These are phyloP conservation scores for Tipula vernalis DNA, from an alignment of 2,888 invertebrate genomes.

Conservation along the genomic window DNA sequence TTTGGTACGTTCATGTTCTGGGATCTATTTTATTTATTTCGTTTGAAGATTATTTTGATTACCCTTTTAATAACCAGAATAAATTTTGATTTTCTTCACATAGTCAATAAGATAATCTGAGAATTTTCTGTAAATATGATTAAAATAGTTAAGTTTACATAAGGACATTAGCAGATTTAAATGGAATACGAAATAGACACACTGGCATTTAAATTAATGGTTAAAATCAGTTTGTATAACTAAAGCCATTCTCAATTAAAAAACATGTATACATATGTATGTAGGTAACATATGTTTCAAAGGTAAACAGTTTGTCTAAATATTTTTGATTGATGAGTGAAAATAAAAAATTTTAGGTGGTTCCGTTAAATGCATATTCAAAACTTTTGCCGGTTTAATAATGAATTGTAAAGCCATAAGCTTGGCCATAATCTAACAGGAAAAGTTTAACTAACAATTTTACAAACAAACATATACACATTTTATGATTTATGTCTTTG, in stretches of 20 bases:
- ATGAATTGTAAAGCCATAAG: not conserved
- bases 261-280: no score
- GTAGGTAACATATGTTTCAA: no score
- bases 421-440: not conserved
- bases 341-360: no score
- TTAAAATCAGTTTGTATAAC: no score
- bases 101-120: not conserved
- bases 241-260: no score
- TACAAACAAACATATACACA: not conserved
- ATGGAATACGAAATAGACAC: not conserved
- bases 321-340: no score
- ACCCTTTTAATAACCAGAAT: not conserved
- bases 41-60: not conserved
- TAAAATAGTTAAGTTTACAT: not conserved
- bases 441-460: not conserved
- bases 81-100: not conserved
- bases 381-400: not conserved
- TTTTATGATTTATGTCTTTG: not conserved
- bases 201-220: not conserved
- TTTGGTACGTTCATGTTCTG: not conserved
- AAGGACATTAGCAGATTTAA: not conserved
- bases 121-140: not conserved
- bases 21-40: not conserved
- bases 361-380: no score
- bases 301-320: no score